These are phyloP conservation scores for Heliothis virescens DNA, from an alignment of 1,140 invertebrate genomes.

Conservation along the genomic window DNA sequence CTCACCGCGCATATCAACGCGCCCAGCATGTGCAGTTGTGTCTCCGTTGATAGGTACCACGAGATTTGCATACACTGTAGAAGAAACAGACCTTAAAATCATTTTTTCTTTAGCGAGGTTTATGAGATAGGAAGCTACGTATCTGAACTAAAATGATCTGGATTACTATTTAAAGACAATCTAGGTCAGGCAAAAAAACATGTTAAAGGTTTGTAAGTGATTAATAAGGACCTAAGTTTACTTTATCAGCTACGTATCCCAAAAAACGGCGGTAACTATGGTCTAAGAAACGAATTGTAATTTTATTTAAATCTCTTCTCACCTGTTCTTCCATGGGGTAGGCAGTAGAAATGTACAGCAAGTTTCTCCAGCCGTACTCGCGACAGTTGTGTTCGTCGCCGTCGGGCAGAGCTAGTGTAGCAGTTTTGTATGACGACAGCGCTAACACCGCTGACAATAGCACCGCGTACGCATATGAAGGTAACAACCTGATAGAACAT, in stretches of 20 bases:
- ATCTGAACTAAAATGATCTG: too few relatives aligned
- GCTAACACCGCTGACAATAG: conserved; percentile 65
- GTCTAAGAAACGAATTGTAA: too few relatives aligned
- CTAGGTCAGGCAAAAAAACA: too few relatives aligned
- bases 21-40: conserved; percentile 68
- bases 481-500: conserved; percentile 62
- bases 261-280: too few relatives aligned
- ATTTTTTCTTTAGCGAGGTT: too few relatives aligned
- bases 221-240: too few relatives aligned
- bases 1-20: conserved; percentile 66
- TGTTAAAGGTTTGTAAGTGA: too few relatives aligned
- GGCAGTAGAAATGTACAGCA: conserved; percentile 71
- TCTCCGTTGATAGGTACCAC: conserved; percentile 76
- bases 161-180: too few relatives aligned
- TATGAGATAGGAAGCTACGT: neutral
- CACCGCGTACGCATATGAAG: conserved; percentile 71
- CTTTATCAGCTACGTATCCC: too few relatives aligned
- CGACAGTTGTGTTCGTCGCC: conserved; percentile 67
- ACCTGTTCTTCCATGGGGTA: conserved; percentile 71
- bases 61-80: conserved; percentile 77
- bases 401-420: conserved; percentile 64
- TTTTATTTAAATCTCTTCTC: neutral
- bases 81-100: neutral
- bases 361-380: conserved; percentile 74
- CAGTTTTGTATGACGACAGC: conserved; percentile 56